Evolutionary conservation across 2,113 vertebrate genomes (phyloP).

Genomic region (Damaliscus lunatus): DNA sequence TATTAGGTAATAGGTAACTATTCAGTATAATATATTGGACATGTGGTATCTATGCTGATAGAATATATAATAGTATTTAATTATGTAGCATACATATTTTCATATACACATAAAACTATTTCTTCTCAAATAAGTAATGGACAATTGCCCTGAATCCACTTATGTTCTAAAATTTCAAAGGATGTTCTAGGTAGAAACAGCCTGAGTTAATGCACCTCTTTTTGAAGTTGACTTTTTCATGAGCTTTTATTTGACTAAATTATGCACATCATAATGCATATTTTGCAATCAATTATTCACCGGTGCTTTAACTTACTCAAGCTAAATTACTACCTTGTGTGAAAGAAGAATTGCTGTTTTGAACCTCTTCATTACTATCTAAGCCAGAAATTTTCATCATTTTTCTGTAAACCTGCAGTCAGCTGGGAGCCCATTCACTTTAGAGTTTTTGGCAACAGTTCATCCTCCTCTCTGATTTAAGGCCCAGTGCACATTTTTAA

Average conservation of each 20-base stretch:
- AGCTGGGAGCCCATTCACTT: conserved; percentile 26
- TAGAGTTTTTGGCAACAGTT: conserved; percentile 55
- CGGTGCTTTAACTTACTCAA: conserved; percentile 47
- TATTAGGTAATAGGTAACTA: not conserved
- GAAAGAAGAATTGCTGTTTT: conserved; percentile 66
- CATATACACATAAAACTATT: not conserved
- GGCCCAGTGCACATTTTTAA: not conserved
- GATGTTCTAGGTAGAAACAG: not conserved
- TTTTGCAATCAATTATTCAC: conserved; percentile 72
- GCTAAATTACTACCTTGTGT: conserved; percentile 51
- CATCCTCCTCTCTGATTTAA: conserved; percentile 31
- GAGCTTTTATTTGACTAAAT: conserved; percentile 62
- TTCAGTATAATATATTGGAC: not conserved
- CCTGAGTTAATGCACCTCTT: conserved; percentile 19
- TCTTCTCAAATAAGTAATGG: not conserved
- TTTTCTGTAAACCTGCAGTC: conserved; percentile 68
- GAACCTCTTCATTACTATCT: conserved; percentile 63
- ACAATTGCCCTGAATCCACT: not conserved
- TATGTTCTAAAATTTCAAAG: not conserved
- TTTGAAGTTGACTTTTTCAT: conserved; percentile 48
- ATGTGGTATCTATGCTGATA: not conserved
- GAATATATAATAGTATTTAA: not conserved
- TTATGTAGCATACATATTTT: not conserved
- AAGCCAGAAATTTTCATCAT: conserved; percentile 59
- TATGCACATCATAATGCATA: conserved; percentile 55